Percentiles rank a stretch among this genome's conserved stretches.
These are phyloP conservation scores for Nomada ferruginata DNA, from an alignment of 2,888 invertebrate species.

Conservation along the genomic window DNA sequence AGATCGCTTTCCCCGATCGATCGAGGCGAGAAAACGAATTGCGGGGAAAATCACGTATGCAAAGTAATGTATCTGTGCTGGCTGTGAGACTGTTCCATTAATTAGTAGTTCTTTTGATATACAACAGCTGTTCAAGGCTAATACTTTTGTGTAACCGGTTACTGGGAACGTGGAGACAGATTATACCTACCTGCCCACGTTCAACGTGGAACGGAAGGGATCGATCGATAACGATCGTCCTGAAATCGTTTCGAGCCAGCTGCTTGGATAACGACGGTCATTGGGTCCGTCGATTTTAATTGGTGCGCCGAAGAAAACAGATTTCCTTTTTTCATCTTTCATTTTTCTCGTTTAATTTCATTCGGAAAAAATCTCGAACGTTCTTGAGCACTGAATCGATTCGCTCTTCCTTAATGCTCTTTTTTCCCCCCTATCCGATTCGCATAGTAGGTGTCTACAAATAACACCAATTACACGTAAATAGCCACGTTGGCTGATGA, in stretches of 20 bases:
- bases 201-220: background rate
- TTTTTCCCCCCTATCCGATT: conserved; percentile 10
- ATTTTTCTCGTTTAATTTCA: background rate
- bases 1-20: conserved; percentile 19
- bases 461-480: conserved; percentile 31
- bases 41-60: conserved; percentile 35
- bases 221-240: background rate
- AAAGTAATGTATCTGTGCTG: conserved; percentile 44
- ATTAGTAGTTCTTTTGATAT: conserved; percentile 20
- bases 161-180: conserved; percentile 1
- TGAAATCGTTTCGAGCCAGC: background rate
- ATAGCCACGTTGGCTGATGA: conserved; percentile 25
- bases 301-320: background rate
- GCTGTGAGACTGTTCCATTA: conserved; percentile 14
- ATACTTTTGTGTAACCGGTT: conserved; percentile 27
- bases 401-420: conserved; percentile 16
- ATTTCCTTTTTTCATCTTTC: background rate
- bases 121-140: conserved; percentile 30
- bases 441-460: conserved; percentile 14
- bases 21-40: conserved; percentile 2
- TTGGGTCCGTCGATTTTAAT: background rate
- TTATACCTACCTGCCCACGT: no score
- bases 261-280: background rate
- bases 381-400: conserved; percentile 27
- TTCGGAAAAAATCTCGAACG: no score